A percentile compares a stretch with the other conserved stretches of the same genome.
phyloP scores from a whole-genome alignment of 2,888 invertebrate species.

The Acanthosepion pharaonis region DNA sequence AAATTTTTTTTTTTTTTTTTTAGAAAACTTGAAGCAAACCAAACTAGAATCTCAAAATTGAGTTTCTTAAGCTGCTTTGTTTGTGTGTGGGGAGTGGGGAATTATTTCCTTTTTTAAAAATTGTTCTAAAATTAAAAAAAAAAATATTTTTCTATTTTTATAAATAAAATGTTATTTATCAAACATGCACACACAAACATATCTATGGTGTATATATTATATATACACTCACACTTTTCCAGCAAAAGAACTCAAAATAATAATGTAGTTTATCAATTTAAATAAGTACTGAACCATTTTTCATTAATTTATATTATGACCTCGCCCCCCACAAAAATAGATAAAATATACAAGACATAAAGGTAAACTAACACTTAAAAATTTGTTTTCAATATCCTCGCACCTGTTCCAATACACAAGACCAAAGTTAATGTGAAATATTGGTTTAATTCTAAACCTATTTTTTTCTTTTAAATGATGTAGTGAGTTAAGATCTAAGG shows the following conservation, averaged over 20 bases:
- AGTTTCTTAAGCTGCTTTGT: neutral
- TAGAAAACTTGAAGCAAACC: neutral
- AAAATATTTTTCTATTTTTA: neutral
- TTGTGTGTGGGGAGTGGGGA: neutral
- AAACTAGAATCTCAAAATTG: neutral
- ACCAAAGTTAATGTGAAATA: no score
- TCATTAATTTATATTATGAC: neutral
- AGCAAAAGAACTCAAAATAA: constrained; percentile 33
- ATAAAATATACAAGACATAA: neutral
- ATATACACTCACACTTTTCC: neutral
- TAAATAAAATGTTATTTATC: constrained; percentile 33
- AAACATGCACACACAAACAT: neutral
- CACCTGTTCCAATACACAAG: no score
- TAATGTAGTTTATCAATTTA: neutral
- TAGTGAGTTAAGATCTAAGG: no score
- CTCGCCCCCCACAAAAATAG: neutral
- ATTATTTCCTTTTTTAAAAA: neutral
- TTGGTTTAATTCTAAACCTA: no score
- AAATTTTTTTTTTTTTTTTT: neutral
- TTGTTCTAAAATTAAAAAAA: neutral
- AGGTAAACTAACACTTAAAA: neutral
- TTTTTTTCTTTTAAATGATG: no score
- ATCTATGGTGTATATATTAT: neutral
- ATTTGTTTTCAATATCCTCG: no score
- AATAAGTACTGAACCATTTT: constrained; percentile 15